Evolutionary conservation across 2,797 vertebrate genomes (phyloP), one percentile per base, ranked within the genome.

Genomic region (Poecilia velifera): DNA sequence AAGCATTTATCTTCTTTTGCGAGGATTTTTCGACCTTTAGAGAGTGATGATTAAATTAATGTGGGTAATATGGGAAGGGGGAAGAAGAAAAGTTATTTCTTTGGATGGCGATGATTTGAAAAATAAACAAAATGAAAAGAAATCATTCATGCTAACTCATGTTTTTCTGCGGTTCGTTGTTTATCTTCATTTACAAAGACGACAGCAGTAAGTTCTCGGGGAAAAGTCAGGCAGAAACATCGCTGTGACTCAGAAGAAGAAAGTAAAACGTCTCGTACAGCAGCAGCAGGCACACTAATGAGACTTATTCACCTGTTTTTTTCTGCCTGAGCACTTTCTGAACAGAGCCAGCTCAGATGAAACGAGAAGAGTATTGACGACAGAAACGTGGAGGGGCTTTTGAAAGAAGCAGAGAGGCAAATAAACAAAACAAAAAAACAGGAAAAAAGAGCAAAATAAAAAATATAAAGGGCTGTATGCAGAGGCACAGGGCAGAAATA

Each of bases 291-390:
- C 57, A 82, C 84, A 88, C 64, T 89, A 85, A 86, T 82, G 72
- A 84, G 83, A 91, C 90, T 86, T 90, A 86, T 89, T 86, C 72
- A 66, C 71, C 73, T 79, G 76, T 77, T 89, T 85, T 85, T 22
- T 81, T 90, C 76, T 20, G 72, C 55, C 71, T 76, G 51, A 77
- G 79, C 87, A 81, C 86, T 90, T 84, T 90, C 77, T 62, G 76
- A 89, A 84, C 88, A 78, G 88, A 88, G 81, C 70, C 66, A 4
- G 41, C 74, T n/a, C 75, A 81, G 87, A 89, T 87, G 78, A 90
- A 87, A 92, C 51, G 74, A 78, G 80, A 80, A 83, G 82, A 76
- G 77, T 76, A 88, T 88, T 43, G 87, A 91, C 87, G 87, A 18
- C 74, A 82, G 80, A 34, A 79, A 81, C 62, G 59, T 78, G 77